These are phyloP conservation scores for Mustelus asterias DNA, from an alignment of 2,113 vertebrate species.

Conservation along the genomic window DNA sequence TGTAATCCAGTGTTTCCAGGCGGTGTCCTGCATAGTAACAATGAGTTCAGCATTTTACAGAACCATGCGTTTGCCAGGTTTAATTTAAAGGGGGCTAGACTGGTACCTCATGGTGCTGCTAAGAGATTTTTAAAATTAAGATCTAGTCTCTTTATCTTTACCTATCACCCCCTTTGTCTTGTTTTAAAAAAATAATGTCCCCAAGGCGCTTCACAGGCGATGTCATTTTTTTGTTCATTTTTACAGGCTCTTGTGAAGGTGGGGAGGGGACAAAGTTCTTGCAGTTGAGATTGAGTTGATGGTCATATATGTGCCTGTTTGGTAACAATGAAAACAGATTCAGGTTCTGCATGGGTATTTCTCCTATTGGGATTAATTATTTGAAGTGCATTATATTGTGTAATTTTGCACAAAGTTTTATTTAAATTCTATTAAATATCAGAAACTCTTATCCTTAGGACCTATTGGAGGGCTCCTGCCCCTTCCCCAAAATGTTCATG, in stretches of 20 bases:
- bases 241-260: not conserved
- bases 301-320: not conserved
- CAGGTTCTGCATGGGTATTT: not conserved
- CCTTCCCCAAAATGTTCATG: not conserved
- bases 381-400: not conserved
- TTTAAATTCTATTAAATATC: not conserved
- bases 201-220: no score
- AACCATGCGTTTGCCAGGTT: not conserved
- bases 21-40: not conserved
- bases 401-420: not conserved
- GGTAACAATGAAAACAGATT: not conserved
- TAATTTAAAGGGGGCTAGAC: not conserved
- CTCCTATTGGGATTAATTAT: not conserved
- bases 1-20: not conserved
- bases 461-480: not conserved
- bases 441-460: not conserved
- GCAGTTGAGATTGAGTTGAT: not conserved
- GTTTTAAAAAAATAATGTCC: not conserved
- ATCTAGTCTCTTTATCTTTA: not conserved
- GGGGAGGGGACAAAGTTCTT: not conserved
- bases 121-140: not conserved
- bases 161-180: not conserved
- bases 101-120: not conserved
- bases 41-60: not conserved
- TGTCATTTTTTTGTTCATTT: not conserved